Percentiles rank a stretch among this genome's conserved stretches.
phyloP scores from a whole-genome alignment of 2,797 vertebrate genomes.

The Chelmon rostratus region DNA sequence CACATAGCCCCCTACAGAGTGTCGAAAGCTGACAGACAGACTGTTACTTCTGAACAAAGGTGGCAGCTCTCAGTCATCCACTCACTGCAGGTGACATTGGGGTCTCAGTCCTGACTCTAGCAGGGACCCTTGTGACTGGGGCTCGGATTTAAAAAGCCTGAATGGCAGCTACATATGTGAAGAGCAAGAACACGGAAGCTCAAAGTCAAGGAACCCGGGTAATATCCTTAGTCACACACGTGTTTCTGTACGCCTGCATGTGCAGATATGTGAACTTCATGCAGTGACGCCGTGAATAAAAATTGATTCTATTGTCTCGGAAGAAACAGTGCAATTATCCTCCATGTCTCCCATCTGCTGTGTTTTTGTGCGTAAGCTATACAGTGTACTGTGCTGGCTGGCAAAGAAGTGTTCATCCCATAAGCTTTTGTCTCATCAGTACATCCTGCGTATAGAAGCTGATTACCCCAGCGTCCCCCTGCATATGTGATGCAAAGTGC shows the following conservation, averaged over 20 bases:
- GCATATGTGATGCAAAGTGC: slow-evolving; percentile 48
- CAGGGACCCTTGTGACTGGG: slow-evolving; percentile 30
- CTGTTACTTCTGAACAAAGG: slow-evolving; percentile 64
- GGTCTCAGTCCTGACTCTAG: slow-evolving; percentile 61
- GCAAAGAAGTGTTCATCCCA: slow-evolving; percentile 45
- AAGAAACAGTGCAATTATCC: slow-evolving; percentile 64
- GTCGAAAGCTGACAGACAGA: slow-evolving; percentile 43
- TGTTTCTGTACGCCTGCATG: slow-evolving; percentile 4
- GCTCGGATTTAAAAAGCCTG: slow-evolving; percentile 51
- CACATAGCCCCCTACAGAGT: slow-evolving; percentile 44
- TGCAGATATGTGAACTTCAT: slow-evolving; percentile 33
- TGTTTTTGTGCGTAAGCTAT: slow-evolving; percentile 45
- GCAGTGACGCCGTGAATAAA: slow-evolving; percentile 31
- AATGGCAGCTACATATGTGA: slow-evolving; percentile 49
- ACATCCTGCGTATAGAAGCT: slow-evolving; percentile 32
- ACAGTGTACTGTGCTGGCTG: slow-evolving; percentile 20
- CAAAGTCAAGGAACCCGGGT: slow-evolving; percentile 36
- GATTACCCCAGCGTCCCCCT: slow-evolving; percentile 66
- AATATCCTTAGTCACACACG: slow-evolving; percentile 5
- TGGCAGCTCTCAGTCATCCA: slow-evolving; percentile 66
- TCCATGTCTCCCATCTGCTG: slow-evolving; percentile 47
- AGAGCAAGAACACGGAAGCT: slow-evolving; percentile 13
- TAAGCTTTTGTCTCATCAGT: slow-evolving; percentile 62
- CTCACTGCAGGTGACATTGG: slow-evolving; percentile 68
- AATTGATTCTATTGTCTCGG: slow-evolving; percentile 54